Percentiles rank a stretch among this genome's conserved stretches.
phyloP scores from a whole-genome alignment of 2,113 vertebrate genomes.

The Struthidea cinerea region DNA sequence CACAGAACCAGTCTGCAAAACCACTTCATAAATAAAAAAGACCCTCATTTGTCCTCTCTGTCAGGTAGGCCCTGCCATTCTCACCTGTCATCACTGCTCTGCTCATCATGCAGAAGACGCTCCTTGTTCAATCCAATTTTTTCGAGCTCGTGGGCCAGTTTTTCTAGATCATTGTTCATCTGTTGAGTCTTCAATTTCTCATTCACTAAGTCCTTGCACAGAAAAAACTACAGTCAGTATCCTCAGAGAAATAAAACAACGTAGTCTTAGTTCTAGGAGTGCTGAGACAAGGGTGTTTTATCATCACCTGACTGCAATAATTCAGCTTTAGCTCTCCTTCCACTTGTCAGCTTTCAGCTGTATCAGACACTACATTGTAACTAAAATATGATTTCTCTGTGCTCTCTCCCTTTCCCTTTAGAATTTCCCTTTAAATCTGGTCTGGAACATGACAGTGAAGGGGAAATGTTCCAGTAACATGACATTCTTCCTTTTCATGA shows the following conservation, averaged over 20 bases:
- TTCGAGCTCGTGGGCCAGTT: conserved; percentile 94
- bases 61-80: background rate
- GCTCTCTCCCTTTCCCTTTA: background rate
- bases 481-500: background rate
- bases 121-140: conserved; percentile 98
- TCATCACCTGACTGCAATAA: background rate
- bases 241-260: background rate
- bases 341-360: background rate
- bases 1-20: background rate
- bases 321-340: background rate
- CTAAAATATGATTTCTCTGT: background rate
- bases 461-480: background rate
- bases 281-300: background rate
- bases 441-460: background rate
- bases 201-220: conserved; percentile 88
- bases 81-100: conserved; percentile 91
- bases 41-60: background rate
- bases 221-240: conserved; percentile 4
- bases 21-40: background rate
- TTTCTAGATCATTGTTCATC: conserved; percentile 96
- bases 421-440: background rate
- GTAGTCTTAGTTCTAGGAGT: background rate
- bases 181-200: conserved; percentile 95
- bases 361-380: background rate
- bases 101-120: conserved; percentile 89